Conservation (phyloP, 2,113 vertebrate genomes). For the Thermophis baileyi region DNA sequence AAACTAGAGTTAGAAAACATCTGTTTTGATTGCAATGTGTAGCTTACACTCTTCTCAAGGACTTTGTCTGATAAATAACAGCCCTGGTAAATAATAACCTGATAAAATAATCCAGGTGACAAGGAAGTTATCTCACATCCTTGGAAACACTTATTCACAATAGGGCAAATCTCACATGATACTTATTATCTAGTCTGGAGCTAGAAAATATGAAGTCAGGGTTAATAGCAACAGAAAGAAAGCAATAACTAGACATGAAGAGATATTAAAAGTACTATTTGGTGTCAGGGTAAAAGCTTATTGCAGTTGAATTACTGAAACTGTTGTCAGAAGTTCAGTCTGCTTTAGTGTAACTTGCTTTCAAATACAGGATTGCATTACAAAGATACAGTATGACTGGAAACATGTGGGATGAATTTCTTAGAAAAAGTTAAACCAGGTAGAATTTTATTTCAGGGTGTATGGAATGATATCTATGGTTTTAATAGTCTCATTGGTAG, state of each 20-base stretch:
- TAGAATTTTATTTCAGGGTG: neutral
- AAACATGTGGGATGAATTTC: neutral
- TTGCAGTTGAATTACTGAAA: neutral
- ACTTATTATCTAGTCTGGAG: constrained; percentile 10
- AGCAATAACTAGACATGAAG: constrained; percentile 21
- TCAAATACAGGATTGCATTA: neutral
- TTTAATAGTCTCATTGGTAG: neutral
- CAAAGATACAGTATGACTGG: neutral
- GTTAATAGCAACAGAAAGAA: neutral
- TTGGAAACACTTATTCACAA: constrained; percentile 20
- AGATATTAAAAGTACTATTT: neutral
- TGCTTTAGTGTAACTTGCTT: neutral
- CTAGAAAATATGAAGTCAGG: neutral
- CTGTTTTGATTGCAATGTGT: constrained; percentile 35
- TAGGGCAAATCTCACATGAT: constrained; percentile 20
- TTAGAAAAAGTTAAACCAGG: neutral
- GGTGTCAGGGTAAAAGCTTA: neutral
- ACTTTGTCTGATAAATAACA: constrained; percentile 39
- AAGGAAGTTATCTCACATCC: constrained; percentile 30
- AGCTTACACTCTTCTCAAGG: constrained; percentile 6
- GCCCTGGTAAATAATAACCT: neutral
- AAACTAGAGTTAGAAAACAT: constrained; percentile 37
- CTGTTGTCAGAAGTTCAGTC: neutral
- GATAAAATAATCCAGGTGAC: constrained; percentile 35
- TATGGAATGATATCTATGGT: neutral